A percentile compares a stretch with the other conserved stretches of the same genome.
These are phyloP conservation scores for Ennomos erosarius DNA, from an alignment of 2,888 invertebrate genomes.

Conservation along the genomic window DNA sequence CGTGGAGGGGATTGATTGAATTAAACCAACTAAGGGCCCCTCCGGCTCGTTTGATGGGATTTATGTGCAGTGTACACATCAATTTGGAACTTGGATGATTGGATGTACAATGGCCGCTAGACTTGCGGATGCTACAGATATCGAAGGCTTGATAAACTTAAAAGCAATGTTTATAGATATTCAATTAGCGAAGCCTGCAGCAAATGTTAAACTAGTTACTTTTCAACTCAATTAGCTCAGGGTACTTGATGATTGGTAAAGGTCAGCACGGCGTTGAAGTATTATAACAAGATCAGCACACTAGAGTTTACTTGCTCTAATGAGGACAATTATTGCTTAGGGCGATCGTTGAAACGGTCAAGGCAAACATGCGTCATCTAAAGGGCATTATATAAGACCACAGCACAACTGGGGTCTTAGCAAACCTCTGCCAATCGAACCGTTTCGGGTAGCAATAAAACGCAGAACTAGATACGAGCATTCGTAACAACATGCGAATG, in stretches of 20 bases:
- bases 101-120: constrained; percentile 49
- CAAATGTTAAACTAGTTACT: too few relatives aligned
- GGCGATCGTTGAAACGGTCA: constrained; percentile 26
- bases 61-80: constrained; percentile 77
- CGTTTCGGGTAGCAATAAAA: constrained; percentile 54
- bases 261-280: constrained; percentile 13
- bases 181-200: background rate
- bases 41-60: constrained; percentile 64
- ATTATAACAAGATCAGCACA: constrained; percentile 20
- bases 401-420: constrained; percentile 37
- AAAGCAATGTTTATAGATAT: background rate
- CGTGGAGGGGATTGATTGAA: constrained; percentile 68
- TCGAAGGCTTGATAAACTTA: background rate
- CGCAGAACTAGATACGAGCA: constrained; percentile 37
- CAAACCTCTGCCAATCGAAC: constrained; percentile 47
- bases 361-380: constrained; percentile 28
- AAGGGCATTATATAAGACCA: constrained; percentile 36
- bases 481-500: constrained; percentile 40
- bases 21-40: constrained; percentile 71
- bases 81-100: constrained; percentile 81
- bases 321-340: constrained; percentile 31
- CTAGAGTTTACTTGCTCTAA: constrained; percentile 22
- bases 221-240: background rate
- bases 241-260: constrained; percentile 10
- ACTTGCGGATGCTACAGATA: constrained; percentile 13